Evolutionary conservation across 2,888 invertebrate genomes (phyloP).

Genomic region (Leucania comma): DNA sequence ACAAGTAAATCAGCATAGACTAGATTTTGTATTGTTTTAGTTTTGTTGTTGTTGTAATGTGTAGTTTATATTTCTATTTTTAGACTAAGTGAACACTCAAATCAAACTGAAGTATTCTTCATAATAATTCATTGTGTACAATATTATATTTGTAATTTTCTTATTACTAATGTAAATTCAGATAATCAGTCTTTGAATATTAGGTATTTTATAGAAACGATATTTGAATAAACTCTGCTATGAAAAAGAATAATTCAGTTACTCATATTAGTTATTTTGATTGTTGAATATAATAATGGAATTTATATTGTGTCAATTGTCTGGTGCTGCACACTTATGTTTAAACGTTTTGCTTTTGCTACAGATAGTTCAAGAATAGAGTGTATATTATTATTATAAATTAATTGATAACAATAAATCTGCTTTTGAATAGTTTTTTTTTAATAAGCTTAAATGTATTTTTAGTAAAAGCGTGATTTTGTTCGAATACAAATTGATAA

Average conservation of each 20-base stretch:
- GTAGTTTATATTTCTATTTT: conserved; percentile 65
- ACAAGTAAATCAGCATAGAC: conserved; percentile 65
- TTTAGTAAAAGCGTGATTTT: conserved; percentile 52
- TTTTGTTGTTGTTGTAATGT: conserved; percentile 71
- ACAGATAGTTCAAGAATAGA: conserved; percentile 20
- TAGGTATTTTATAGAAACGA: conserved; percentile 10
- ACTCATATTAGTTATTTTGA: conserved; percentile 19
- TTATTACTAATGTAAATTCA: conserved; percentile 28
- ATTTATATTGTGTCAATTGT: conserved; percentile 9
- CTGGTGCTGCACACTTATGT: conserved; percentile 20
- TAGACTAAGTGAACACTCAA: conserved; percentile 66
- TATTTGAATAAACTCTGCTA: neutral
- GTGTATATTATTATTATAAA: conserved; percentile 35
- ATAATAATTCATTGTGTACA: conserved; percentile 58
- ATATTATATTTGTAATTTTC: conserved; percentile 50
- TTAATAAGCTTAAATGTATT: conserved; percentile 40
- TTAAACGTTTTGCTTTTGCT: conserved; percentile 11
- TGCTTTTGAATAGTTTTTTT: conserved; percentile 44
- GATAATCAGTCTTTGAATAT: conserved; percentile 14
- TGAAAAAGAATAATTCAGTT: neutral
- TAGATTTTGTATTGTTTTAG: conserved; percentile 65
- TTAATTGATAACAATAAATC: conserved; percentile 41
- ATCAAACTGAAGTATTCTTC: conserved; percentile 70
- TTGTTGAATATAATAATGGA: conserved; percentile 23
- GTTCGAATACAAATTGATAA: conserved; percentile 41